Percentiles rank a stretch among this genome's conserved stretches.
These are phyloP conservation scores for Glandiceps talaboti DNA, from an alignment of 53 echinoderm and acorn worm genomes.

Conservation along the genomic window DNA sequence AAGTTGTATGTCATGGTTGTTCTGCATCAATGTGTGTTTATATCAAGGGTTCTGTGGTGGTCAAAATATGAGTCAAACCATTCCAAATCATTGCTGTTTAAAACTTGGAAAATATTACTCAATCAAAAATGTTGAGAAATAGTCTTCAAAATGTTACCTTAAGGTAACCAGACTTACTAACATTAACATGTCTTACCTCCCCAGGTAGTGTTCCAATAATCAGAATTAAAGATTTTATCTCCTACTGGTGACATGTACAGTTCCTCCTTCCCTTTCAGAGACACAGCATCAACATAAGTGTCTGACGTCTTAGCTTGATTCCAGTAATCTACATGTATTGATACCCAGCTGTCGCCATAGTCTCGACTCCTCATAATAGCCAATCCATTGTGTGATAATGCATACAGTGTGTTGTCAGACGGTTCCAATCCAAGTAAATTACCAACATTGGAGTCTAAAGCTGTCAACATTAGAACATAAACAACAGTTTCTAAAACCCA, in stretches of 20 bases:
- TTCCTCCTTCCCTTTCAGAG: slow-evolving; percentile 6
- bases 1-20: too few species aligned
- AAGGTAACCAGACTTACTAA: too few species aligned
- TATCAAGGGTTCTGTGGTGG: too few species aligned
- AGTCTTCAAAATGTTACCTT: too few species aligned
- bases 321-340: slow-evolving; percentile 26
- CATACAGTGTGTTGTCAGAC: slow-evolving; percentile 38
- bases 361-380: slow-evolving; percentile 38
- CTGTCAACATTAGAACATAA: slow-evolving; percentile 11
- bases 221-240: slow-evolving; percentile 16
- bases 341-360: slow-evolving; percentile 37
- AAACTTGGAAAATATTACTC: too few species aligned
- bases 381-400: slow-evolving; percentile 39
- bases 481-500: too few species aligned
- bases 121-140: too few species aligned
- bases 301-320: slow-evolving; percentile 14
- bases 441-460: slow-evolving; percentile 46
- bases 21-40: too few species aligned
- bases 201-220: slow-evolving; percentile 24
- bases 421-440: slow-evolving; percentile 41
- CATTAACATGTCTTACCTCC: slow-evolving; percentile 43
- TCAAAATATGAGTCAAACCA: too few species aligned
- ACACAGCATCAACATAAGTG: slow-evolving; percentile 16
- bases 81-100: too few species aligned
- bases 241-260: slow-evolving; percentile 12